A percentile compares a stretch with the other conserved stretches of the same genome.
Conservation (phyloP, 1,140 invertebrate genomes). For the Ceratitis capitata region DNA sequence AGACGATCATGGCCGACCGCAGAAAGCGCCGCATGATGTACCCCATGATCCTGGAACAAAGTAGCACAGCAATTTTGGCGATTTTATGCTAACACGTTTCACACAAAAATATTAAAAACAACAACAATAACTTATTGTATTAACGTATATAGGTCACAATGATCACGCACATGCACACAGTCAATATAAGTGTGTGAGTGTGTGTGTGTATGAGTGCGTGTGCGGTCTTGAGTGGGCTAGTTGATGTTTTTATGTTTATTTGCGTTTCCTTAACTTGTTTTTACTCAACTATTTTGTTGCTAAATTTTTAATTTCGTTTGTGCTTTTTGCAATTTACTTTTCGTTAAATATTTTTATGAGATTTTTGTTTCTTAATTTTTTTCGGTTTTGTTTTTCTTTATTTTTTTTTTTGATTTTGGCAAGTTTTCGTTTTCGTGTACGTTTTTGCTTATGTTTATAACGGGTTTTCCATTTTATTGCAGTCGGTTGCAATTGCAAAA, state of each 20-base stretch:
- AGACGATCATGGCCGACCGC: slow-evolving; percentile 65
- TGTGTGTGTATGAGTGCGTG: neutral
- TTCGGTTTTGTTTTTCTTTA: neutral
- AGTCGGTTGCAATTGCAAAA: slow-evolving; percentile 5
- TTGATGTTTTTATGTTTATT: slow-evolving; percentile 19
- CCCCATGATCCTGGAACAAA: slow-evolving; percentile 66
- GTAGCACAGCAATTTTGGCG: slow-evolving; percentile 65
- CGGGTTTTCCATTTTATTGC: neutral
- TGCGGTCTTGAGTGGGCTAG: too few species aligned
- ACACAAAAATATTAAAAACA: neutral
- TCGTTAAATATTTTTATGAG: neutral
- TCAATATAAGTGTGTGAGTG: neutral
- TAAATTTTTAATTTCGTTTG: neutral
- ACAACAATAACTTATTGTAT: neutral
- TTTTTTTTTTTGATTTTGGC: neutral
- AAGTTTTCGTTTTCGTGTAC: neutral
- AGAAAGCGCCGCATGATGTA: slow-evolving; percentile 65
- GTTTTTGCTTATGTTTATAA: neutral
- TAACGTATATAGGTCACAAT: neutral
- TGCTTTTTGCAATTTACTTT: neutral
- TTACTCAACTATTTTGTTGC: neutral
- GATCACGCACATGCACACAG: neutral
- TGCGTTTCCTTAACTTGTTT: neutral
- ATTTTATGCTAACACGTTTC: slow-evolving; percentile 46
- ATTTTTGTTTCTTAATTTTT: neutral